A percentile compares a stretch with the other conserved stretches of the same genome.
phyloP scores from a whole-genome alignment of 2,797 vertebrate genomes.

The Phrynocephalus guinanensis region DNA sequence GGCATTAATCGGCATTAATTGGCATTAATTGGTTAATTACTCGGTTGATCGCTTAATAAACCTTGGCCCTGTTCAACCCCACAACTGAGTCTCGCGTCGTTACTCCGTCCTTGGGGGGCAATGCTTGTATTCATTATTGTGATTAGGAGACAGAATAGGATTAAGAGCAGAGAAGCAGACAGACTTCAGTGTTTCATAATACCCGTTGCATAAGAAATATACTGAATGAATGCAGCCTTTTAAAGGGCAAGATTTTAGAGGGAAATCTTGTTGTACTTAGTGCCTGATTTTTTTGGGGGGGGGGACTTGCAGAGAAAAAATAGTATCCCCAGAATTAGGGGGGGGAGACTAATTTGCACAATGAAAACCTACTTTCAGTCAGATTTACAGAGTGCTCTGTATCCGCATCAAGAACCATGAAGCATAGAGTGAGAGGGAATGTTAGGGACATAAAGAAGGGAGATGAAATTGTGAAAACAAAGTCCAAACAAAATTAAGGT shows the following conservation, averaged over 20 bases:
- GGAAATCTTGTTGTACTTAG: not conserved
- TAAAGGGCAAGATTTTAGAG: not conserved
- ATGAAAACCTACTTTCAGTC: not conserved
- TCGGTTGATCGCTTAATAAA: too few relatives aligned
- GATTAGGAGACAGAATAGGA: not conserved
- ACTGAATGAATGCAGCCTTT: not conserved
- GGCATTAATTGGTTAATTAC: too few relatives aligned
- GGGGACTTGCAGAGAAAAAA: not conserved
- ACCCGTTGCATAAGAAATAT: slow-evolving; percentile 9
- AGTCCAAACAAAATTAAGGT: not conserved
- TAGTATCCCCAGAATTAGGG: not conserved
- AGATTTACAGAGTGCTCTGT: not conserved
- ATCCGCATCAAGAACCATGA: not conserved
- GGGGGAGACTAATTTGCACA: not conserved
- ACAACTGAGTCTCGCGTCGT: too few relatives aligned
- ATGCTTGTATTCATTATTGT: slow-evolving; percentile 26
- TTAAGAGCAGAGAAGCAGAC: not conserved
- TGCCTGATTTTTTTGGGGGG: not conserved
- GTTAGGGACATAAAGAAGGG: not conserved
- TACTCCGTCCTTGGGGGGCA: too few relatives aligned
- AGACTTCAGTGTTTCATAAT: slow-evolving; percentile 6
- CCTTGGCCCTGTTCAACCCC: too few relatives aligned
- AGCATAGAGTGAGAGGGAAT: not conserved
- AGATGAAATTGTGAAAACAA: not conserved
- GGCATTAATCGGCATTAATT: too few relatives aligned